Base-by-base conservation (phyloP, 2,113 vertebrate genomes). In the Poeciliopsis occidentalis region DNA sequence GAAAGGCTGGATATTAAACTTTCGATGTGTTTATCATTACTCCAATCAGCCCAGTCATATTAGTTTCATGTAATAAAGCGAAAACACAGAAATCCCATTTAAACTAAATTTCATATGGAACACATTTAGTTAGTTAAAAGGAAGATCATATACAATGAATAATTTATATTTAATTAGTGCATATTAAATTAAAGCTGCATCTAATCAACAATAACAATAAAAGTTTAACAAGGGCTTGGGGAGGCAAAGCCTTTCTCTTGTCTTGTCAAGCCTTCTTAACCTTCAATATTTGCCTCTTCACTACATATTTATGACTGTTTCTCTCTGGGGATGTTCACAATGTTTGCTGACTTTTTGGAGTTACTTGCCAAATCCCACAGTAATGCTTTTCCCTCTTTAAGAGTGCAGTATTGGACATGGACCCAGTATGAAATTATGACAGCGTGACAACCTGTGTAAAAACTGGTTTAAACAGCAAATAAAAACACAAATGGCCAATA, bases 121-220 rank as follows among this genome's bases (percentile, higher is more conserved):
- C 72, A 34, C 57, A 68, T 76, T 77, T 82, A 72, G 64, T 86
- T 71, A 67, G 61, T 88, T 77, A 78, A 75, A 4, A 29, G 24
- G 4, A 31, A 81, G 79, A 71, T 79, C 57, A 62, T n/a, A 67
- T 30, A 26, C 7, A 51, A 83, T 87, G 37, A 91, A 91, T 89
- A 72, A 88, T 85, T 82, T 68, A 84, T 63, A 82, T 85, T 83
- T 76, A 88, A 81, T 86, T 73, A 85, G 60, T 69, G 71, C 79
- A 75, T 85, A 77, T 64, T 84, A 85, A 85, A 89, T 62, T 64
- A 15, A 57, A 61, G 79, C 79, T 67, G 29, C 47, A 76, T 47
- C 77, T 88, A 51, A 73, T 64, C 12, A n/a, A 73, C 67, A 64
- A 71, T 60, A 60, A 37, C 27, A 66, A 64, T 80, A 39, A 74